Evolutionary conservation across 2,888 invertebrate species (phyloP).

Genomic region (Latrodectus hesperus): DNA sequence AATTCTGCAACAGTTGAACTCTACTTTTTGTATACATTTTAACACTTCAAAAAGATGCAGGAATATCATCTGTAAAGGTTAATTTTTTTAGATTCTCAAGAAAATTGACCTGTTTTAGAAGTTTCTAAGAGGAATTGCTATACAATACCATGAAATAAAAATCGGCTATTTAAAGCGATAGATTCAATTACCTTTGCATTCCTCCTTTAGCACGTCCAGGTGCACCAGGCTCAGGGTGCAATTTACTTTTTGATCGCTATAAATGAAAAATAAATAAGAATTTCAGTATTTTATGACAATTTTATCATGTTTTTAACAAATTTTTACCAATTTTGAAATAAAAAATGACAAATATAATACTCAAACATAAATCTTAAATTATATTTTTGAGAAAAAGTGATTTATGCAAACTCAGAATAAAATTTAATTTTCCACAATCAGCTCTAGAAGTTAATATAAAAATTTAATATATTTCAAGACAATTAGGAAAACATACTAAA

Average conservation of each 20-base stretch:
- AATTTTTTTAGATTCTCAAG: too few relatives aligned
- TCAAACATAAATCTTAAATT: not conserved
- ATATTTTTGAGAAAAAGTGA: not conserved
- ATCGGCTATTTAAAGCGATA: too few relatives aligned
- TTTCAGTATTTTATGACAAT: not conserved
- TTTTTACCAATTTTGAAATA: not conserved
- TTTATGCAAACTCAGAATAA: not conserved
- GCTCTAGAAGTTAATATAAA: too few relatives aligned
- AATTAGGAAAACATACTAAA: too few relatives aligned
- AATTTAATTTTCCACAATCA: not conserved
- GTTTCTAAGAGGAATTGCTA: too few relatives aligned
- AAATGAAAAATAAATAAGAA: not conserved
- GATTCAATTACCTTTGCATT: not conserved
- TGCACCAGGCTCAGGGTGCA: constrained; percentile 68
- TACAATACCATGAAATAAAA: too few relatives aligned
- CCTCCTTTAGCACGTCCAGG: constrained; percentile 64
- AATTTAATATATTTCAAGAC: too few relatives aligned
- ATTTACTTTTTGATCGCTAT: constrained; percentile 64
- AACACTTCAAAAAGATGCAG: not conserved
- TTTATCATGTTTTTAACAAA: not conserved
- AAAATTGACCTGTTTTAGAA: too few relatives aligned
- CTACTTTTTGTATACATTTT: not conserved
- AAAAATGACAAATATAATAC: not conserved
- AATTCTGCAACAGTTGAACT: too few relatives aligned
- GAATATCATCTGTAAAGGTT: too few relatives aligned